These are phyloP conservation scores for Coenonympha glycerion DNA, from an alignment of 2,888 invertebrate genomes.

Conservation along the genomic window DNA sequence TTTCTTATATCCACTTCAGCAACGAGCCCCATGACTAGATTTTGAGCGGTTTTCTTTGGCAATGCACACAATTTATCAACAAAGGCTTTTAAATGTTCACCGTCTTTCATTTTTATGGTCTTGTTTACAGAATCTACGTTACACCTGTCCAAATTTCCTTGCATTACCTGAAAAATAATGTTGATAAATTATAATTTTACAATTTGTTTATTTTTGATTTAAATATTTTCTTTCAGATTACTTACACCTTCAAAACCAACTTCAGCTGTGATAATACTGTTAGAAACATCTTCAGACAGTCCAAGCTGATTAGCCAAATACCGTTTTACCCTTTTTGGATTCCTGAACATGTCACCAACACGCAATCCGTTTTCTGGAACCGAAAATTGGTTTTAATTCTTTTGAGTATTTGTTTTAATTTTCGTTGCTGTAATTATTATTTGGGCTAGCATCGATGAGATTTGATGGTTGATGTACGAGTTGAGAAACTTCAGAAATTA, in stretches of 20 bases:
- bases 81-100: slow-evolving; percentile 43
- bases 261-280: slow-evolving; percentile 62
- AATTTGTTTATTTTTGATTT: too few relatives aligned
- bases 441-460: neutral
- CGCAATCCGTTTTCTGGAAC: slow-evolving; percentile 71
- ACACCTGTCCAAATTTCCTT: slow-evolving; percentile 49
- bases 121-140: slow-evolving; percentile 36
- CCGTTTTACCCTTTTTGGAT: slow-evolving; percentile 56
- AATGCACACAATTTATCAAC: slow-evolving; percentile 59
- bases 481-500: too few relatives aligned
- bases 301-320: slow-evolving; percentile 51
- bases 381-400: slow-evolving; percentile 4
- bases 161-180: slow-evolving; percentile 51
- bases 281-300: slow-evolving; percentile 48
- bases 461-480: too few relatives aligned
- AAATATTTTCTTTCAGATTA: too few relatives aligned
- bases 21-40: slow-evolving; percentile 59
- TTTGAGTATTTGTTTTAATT: neutral
- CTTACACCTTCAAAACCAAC: slow-evolving; percentile 74
- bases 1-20: slow-evolving; percentile 70
- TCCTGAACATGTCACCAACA: slow-evolving; percentile 67
- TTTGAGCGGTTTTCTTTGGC: slow-evolving; percentile 53
- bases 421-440: neutral
- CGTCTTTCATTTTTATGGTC: slow-evolving; percentile 32
- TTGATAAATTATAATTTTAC: neutral